Base-by-base conservation (phyloP, 2,113 vertebrate genomes). In the Eulemur macaco region DNA sequence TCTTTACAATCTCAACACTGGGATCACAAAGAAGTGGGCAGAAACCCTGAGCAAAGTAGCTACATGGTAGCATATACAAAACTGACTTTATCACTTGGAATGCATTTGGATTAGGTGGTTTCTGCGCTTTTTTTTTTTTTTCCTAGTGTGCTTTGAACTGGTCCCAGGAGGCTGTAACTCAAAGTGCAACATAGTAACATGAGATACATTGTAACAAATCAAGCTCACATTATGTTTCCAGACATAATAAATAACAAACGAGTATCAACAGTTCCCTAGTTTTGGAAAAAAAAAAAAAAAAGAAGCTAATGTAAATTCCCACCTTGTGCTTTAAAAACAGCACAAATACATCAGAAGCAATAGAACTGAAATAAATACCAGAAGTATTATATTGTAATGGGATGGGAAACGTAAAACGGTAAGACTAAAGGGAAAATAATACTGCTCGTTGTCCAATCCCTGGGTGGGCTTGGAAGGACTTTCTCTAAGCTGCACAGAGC, bases 401-500 rank as follows among this genome's bases (percentile, higher is more conserved):
- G 21, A 5, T 27, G 23, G 29, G 60, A 37, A 31, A 60, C 8
- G 15, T 11, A 17, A 21, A 74, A 34, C 4, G 6, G 1, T 25
- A 7, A 11, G 68, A 52, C 5, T 6, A 2, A 17, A 23, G 42
- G 12, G 42, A 56, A 68, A 25, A 37, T 6, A 8, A 10, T 1
- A 34, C 1, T 7, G 15, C 1, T 14, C 17, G 42, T 39, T 71
- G 71, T 34, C 56, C 3, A 27, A 31, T 8, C 25, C 13, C n/a
- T 0, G 18, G 20, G 5, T 52, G n/a, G 13, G 31, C 2, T 1
- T 2, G 14, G 56, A 63, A 50, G 42, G 2, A 29, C 1, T 0
- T 37, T 71, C 21, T 66, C 21, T 66, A 15, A 31, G 31, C 15
- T 52, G 3, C 2, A 31, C 3, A 71, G 25, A 52, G n/a, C 50